phyloP scores from a whole-genome alignment of 2,113 vertebrate species.

The Lycocorax pyrrhopterus region DNA sequence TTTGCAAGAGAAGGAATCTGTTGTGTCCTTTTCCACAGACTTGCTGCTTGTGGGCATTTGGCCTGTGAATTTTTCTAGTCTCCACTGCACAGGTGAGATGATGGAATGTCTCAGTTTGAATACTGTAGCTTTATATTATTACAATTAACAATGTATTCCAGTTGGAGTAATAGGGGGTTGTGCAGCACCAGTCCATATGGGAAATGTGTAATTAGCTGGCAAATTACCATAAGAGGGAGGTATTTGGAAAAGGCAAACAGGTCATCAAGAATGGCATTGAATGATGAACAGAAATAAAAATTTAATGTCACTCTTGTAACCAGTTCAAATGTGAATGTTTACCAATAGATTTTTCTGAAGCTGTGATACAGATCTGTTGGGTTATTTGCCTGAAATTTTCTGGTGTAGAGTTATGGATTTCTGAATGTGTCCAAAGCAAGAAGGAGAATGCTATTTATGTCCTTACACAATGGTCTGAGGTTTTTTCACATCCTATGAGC shows the following conservation, averaged over 20 bases:
- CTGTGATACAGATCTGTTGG: not conserved
- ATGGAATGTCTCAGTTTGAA: not conserved
- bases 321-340: not conserved
- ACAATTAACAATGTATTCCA: not conserved
- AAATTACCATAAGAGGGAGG: not conserved
- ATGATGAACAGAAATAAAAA: not conserved
- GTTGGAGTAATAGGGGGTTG: not conserved
- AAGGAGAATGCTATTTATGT: not conserved
- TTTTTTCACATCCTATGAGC: not conserved
- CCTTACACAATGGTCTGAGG: not conserved
- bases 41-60: not conserved
- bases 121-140: not conserved
- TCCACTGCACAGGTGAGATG: not conserved
- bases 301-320: not conserved
- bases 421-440: not conserved
- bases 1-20: not conserved
- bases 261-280: not conserved
- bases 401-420: not conserved
- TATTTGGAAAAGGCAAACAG: not conserved
- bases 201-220: not conserved
- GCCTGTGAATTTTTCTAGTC: not conserved
- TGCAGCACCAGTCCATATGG: not conserved
- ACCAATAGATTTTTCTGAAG: not conserved
- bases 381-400: not conserved
- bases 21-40: not conserved